Evolutionary conservation across 2,888 invertebrate genomes (phyloP).

Genomic region (Nemurella pictetii): DNA sequence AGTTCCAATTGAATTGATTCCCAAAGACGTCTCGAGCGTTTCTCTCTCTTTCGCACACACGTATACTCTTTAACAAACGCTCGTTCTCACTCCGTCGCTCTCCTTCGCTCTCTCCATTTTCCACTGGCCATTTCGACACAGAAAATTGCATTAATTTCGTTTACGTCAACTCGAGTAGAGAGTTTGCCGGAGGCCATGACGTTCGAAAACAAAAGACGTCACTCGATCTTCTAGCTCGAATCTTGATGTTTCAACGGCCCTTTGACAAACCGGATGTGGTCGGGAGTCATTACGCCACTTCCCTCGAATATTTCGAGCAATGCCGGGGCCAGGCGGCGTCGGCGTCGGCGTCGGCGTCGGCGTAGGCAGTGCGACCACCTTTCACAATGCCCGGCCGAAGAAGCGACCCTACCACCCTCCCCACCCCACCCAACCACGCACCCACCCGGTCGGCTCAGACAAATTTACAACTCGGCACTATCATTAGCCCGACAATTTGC

Average conservation of each 20-base stretch:
- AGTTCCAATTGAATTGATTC: conserved; percentile 4
- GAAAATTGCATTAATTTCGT: conserved; percentile 28
- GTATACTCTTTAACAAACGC: no score
- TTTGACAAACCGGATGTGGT: conserved; percentile 23
- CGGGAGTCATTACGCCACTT: conserved; percentile 4
- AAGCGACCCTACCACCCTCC: no score
- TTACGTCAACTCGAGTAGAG: conserved; percentile 15
- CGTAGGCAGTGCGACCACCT: no score
- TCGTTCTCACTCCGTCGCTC: neutral
- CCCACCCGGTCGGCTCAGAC: neutral
- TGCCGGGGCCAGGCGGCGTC: neutral
- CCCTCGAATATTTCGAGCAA: neutral
- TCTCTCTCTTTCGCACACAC: neutral
- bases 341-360: no score
- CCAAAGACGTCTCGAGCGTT: conserved; percentile 5
- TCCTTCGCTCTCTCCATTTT: neutral
- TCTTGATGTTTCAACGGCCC: conserved; percentile 9
- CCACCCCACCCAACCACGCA: no score
- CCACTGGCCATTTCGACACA: conserved; percentile 20
- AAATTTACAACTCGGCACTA: neutral
- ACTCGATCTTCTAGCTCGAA: neutral
- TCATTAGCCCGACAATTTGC: neutral
- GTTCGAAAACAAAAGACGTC: conserved; percentile 13
- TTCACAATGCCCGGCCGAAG: no score
- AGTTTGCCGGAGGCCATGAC: conserved; percentile 7